Evolutionary conservation across 2,113 vertebrate genomes (phyloP), one percentile per base, ranked within the genome.

Genomic region (Taxidea taxus): DNA sequence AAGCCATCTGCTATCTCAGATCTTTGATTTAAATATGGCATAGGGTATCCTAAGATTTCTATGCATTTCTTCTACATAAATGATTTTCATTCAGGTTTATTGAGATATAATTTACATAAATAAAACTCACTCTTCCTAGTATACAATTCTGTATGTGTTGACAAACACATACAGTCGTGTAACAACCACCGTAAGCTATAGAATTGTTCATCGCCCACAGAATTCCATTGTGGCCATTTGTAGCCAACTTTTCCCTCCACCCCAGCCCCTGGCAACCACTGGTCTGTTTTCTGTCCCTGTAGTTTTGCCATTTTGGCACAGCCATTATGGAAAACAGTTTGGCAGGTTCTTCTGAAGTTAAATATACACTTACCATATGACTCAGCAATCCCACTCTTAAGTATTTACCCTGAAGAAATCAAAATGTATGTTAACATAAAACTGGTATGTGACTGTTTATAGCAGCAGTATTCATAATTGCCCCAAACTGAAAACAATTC

Each of bases 11-110:
- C 31, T 93, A n/a, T 86, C 34, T 64, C 21, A 97, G 4, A 70
- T 93, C 47, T 88, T 96, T 96, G 29, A 58, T 92, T 95, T 96
- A 94, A 95, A 92, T 66, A 87, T 90, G n/a, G 66, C 29, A 87
- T 60, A 95, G 31, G 34, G 47, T 96, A 42, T 94, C 23, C 86
- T 91, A 92, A 49, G 60, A 47, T 93, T 96, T 94, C 88, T 94
- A 7, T 91, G 49, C 42, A 90, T 94, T 95, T 86, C 62, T 90
- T 96, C 80, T 88, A 27, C 27, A 20, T 91, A 72, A 97, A 86
- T 91, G 29, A 16, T 62, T 97, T 88, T 89, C 54, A 95, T 60
- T 87, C 88, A 92, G 25, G 39, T 94, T 86, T 96, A 84, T 84
- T 92, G 91, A 58, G 39, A n/a, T 92, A 66, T 90, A 87, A 97